Conservation (phyloP, 2,113 vertebrate species). For the Nothobranchius kuhntae region DNA sequence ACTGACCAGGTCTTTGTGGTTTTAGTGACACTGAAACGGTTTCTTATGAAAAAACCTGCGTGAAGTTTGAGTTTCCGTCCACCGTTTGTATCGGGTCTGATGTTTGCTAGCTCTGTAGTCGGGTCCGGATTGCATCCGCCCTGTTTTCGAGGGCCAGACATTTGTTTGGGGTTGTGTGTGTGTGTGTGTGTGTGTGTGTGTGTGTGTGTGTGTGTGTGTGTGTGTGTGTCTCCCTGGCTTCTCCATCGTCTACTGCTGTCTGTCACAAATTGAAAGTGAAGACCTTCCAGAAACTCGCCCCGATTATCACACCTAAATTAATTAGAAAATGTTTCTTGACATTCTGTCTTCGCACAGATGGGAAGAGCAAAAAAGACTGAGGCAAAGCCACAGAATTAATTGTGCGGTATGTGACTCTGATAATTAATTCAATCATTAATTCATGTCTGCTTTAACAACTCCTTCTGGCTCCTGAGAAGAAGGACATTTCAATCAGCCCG, state of each 20-base stretch:
- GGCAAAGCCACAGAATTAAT: constrained; percentile 85
- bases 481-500: constrained; percentile 74
- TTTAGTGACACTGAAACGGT: too few species aligned
- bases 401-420: constrained; percentile 83
- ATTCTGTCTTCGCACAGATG: constrained; percentile 75
- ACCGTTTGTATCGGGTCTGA: neutral
- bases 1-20: too few species aligned
- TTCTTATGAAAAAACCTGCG: neutral
- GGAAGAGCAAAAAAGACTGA: constrained; percentile 73
- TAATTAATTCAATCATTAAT: constrained; percentile 87
- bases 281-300: constrained; percentile 82
- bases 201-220: neutral
- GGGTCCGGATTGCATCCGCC: too few species aligned
- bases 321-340: constrained; percentile 87
- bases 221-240: constrained; percentile 15
- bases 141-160: too few species aligned
- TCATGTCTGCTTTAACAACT: constrained; percentile 80
- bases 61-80: neutral
- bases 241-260: constrained; percentile 55
- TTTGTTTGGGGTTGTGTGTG: neutral
- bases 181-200: too few species aligned
- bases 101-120: too few species aligned
- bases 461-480: constrained; percentile 75
- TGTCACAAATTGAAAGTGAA: constrained; percentile 83
- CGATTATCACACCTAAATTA: constrained; percentile 86